Evolutionary conservation across 2,797 vertebrate species (phyloP).

Genomic region (Pyrrhura leucotis): DNA sequence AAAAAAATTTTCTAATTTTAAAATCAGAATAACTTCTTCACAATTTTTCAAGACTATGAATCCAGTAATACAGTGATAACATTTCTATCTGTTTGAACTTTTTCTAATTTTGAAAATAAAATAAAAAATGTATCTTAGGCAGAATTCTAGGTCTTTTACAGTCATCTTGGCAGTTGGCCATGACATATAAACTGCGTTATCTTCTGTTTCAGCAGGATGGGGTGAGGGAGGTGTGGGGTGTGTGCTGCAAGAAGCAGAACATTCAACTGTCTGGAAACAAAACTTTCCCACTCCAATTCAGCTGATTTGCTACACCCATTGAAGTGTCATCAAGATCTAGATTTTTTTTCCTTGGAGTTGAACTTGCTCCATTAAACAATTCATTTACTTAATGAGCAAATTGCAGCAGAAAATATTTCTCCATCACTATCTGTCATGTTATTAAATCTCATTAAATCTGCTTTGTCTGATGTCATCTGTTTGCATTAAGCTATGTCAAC

Average conservation of each 20-base stretch:
- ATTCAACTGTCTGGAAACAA: background rate
- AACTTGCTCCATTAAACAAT: background rate
- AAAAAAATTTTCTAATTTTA: background rate
- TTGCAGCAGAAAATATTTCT: background rate
- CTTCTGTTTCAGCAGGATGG: background rate
- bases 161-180: no score
- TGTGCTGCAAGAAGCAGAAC: background rate
- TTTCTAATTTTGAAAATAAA: background rate
- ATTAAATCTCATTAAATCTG: background rate
- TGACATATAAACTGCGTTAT: background rate
- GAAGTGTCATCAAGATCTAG: background rate
- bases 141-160: background rate
- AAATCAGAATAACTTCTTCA: background rate
- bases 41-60: background rate
- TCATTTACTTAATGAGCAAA: background rate
- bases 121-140: background rate
- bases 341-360: background rate
- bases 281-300: background rate
- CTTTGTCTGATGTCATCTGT: background rate
- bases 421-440: background rate
- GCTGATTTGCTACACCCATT: background rate
- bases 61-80: background rate
- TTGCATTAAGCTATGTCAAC: background rate
- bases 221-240: rapidly evolving
- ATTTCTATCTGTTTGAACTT: background rate